Evolutionary conservation across 2,113 vertebrate species (phyloP).

Genomic region (Phaetusa simplex): DNA sequence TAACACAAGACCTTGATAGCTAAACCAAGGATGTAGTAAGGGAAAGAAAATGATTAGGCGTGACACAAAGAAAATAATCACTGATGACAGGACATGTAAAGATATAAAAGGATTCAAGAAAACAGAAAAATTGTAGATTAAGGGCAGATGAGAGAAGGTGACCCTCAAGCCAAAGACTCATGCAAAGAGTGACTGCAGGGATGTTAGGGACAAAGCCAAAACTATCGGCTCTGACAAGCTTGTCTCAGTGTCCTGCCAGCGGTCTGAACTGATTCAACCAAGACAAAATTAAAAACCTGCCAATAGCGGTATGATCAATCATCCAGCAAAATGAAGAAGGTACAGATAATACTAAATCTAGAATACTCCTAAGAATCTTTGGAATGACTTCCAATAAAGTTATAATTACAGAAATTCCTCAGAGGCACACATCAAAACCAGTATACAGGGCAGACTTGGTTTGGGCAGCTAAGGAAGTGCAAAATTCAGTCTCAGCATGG

Average conservation of each 20-base stretch:
- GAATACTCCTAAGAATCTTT: neutral
- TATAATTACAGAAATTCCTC: neutral
- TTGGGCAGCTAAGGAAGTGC: neutral
- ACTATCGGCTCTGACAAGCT: neutral
- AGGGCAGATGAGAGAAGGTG: neutral
- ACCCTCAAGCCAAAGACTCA: neutral
- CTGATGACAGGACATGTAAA: neutral
- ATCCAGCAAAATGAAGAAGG: neutral
- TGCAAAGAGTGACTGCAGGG: neutral
- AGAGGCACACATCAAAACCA: neutral
- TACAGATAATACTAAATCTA: neutral
- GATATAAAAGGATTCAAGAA: neutral
- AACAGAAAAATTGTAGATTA: neutral
- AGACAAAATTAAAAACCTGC: neutral
- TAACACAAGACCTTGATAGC: neutral
- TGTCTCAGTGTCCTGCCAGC: neutral
- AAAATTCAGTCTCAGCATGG: neutral
- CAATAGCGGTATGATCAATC: neutral
- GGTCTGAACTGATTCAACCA: neutral
- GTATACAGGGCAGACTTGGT: neutral
- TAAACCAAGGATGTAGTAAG: neutral
- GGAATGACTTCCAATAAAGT: neutral
- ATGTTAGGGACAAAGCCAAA: neutral
- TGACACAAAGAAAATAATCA: neutral
- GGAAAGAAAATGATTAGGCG: neutral